These are phyloP conservation scores for Riparia riparia DNA, from an alignment of 2,113 vertebrate genomes.

Conservation along the genomic window DNA sequence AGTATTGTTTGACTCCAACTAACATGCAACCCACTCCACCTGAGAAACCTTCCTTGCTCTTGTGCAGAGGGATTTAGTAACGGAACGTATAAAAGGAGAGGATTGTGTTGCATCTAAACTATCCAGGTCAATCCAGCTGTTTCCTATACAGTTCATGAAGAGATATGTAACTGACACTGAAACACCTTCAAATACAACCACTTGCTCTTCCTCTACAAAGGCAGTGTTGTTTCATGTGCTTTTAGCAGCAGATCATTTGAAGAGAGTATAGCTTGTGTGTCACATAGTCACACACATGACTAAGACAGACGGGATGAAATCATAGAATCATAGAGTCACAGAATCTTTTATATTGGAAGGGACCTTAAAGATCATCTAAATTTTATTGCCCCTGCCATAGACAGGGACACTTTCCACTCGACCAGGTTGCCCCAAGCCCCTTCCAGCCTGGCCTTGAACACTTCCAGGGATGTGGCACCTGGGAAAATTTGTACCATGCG, in stretches of 20 bases:
- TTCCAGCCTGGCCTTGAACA: not conserved
- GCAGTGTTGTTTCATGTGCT: not conserved
- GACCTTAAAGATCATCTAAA: not conserved
- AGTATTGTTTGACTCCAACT: not conserved
- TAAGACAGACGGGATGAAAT: not conserved
- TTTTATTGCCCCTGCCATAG: not conserved
- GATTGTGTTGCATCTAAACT: not conserved
- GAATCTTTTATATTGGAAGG: not conserved
- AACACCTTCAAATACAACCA: not conserved
- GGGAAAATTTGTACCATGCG: not conserved
- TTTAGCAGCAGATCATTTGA: constrained; percentile 2
- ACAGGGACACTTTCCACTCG: not conserved
- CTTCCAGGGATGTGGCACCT: not conserved
- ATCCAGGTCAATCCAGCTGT: not conserved
- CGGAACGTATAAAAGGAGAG: constrained; percentile 67
- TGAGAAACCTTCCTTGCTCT: constrained; percentile 50
- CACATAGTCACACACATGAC: not conserved
- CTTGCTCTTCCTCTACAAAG: not conserved
- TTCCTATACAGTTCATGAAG: not conserved
- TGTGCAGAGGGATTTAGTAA: constrained; percentile 58
- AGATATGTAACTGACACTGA: not conserved
- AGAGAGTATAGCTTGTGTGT: not conserved
- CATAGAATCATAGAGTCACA: rapidly evolving
- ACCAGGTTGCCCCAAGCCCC: not conserved
- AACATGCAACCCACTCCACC: not conserved